Base-by-base conservation (phyloP, 2,797 vertebrate genomes). In the Caiman crocodilus region DNA sequence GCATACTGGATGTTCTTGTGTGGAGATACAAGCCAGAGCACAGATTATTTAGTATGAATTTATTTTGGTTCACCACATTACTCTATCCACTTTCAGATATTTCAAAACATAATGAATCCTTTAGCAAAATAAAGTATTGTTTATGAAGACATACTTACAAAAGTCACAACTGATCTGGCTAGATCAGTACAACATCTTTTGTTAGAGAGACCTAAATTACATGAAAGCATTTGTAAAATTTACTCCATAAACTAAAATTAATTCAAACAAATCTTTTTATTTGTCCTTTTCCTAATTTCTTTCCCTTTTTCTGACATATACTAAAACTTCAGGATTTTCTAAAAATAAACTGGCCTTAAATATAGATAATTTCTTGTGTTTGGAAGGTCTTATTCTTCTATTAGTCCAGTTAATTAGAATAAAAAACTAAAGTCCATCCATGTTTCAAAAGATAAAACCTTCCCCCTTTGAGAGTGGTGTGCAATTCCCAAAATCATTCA, bases 361-460 rank as follows among this genome's bases (percentile, higher is more conserved):
- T 10, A 76, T 5, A 84, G 42, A 32, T 94, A 88, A 89, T 90
- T 94, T 91, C 80, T 88, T 90, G 26, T 73, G 69, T 42, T 73
- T 73, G 77, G 69, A 42, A 91, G 59, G 20, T 76, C 28, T 20
- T 1, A 28, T 87, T 23, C 28, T 90, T 84, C 61, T 78, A 94
- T 87, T 89, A 89, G 71, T 55, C 84, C 42, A 79, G 78, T 90
- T 90, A 90, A 95, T 95, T 93, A 87, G 55, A 95, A 81, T 67
- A 81, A 94, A 95, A 50, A 94, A 80, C 23, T 75, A 60, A 91
- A 95, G 42, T 89, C 61, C 89, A 87, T 26, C 26, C 20, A 79
- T 89, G 65, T 94, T 94, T 94, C 86, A 86, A 93, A 93, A 93
- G 74, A 95, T 93, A 89, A 93, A 93, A 93, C 32, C 83, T 95